A percentile compares a stretch with the other conserved stretches of the same genome.
These are phyloP conservation scores for Synchiropus splendidus DNA, from an alignment of 2,113 vertebrate genomes.

Conservation along the genomic window DNA sequence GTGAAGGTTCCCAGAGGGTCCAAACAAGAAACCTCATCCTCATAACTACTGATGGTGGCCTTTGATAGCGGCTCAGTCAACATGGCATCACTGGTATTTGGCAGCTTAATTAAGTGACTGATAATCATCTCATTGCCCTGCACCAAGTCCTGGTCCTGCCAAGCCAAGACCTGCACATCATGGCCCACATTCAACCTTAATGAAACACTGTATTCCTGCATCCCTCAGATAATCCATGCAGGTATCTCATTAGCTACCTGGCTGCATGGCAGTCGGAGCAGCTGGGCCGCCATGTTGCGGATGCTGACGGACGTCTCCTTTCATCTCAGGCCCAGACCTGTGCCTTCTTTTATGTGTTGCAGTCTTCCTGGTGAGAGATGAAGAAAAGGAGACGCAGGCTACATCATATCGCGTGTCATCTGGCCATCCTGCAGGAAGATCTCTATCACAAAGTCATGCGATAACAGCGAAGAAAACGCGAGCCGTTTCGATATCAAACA, in stretches of 20 bases:
- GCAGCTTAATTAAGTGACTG: conserved; percentile 29
- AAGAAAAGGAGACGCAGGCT: conserved; percentile 7
- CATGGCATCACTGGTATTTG: conserved; percentile 37
- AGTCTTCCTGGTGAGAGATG: too few relatives aligned
- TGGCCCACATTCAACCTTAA: conserved; percentile 25
- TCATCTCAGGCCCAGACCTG: conserved; percentile 48
- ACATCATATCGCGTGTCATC: conserved; percentile 12
- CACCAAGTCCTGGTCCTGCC: conserved; percentile 16
- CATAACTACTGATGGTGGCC: conserved; percentile 32
- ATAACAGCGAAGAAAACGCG: background rate
- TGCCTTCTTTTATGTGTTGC: conserved; percentile 20
- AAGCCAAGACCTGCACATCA: conserved; percentile 8
- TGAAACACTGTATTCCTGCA: conserved; percentile 40
- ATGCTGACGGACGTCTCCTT: conserved; percentile 55
- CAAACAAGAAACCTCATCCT: background rate
- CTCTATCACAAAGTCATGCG: background rate
- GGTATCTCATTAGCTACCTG: conserved; percentile 46
- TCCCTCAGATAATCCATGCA: conserved; percentile 34
- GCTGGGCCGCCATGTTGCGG: conserved; percentile 40
- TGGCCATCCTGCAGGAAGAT: conserved; percentile 9
- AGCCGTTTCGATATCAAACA: too few relatives aligned
- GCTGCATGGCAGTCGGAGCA: conserved; percentile 43
- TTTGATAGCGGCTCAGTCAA: conserved; percentile 49
- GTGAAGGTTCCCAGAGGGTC: background rate
- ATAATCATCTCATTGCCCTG: conserved; percentile 54